A percentile compares a stretch with the other conserved stretches of the same genome.
Evolutionary conservation across 1,140 invertebrate species (phyloP).

Genomic region (Homalodisca vitripennis): DNA sequence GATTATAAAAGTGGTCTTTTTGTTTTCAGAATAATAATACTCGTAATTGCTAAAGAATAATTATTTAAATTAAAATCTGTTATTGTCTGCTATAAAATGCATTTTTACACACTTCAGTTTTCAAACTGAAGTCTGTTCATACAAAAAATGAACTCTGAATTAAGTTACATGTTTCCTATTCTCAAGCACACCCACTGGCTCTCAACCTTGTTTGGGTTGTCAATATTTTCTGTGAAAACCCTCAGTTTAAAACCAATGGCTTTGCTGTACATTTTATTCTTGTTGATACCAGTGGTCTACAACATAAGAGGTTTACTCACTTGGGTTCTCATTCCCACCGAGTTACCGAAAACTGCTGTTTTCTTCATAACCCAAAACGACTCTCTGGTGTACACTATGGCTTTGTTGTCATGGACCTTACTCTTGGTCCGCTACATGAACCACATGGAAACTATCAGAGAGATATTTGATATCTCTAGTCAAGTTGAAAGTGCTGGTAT

Average conservation of each 20-base stretch:
- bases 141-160: too few species aligned
- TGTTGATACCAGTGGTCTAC: not conserved
- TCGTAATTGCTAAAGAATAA: too few species aligned
- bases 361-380: slow-evolving; percentile 1
- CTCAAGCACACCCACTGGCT: not conserved
- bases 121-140: too few species aligned
- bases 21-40: too few species aligned
- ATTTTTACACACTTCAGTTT: too few species aligned
- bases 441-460: not conserved
- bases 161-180: not conserved
- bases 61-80: too few species aligned
- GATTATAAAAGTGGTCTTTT: too few species aligned
- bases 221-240: slow-evolving; percentile 1
- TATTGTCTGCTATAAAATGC: too few species aligned
- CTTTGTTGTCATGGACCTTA: not conserved
- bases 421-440: not conserved
- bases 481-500: not conserved
- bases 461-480: not conserved
- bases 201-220: not conserved
- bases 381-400: not conserved
- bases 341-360: not conserved
- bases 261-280: not conserved
- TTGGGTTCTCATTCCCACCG: not conserved
- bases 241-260: not conserved
- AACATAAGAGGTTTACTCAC: not conserved